Percentiles rank a stretch among this genome's conserved stretches.
Conservation (phyloP, 92 coral and sea anemone genomes). For the Pocillopora meandrina region DNA sequence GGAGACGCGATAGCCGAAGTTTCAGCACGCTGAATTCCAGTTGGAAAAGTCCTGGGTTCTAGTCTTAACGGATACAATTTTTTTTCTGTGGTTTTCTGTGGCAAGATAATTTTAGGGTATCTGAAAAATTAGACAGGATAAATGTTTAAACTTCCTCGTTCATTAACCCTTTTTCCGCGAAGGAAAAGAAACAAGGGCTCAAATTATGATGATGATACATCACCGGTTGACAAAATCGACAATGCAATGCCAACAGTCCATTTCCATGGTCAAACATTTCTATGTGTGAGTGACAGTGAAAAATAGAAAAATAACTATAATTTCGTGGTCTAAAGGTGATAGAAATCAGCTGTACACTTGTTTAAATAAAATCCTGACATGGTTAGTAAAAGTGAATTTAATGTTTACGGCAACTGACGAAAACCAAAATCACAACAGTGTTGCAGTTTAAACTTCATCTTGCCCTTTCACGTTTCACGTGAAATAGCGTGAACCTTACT, state of each 20-base stretch:
- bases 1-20: background rate
- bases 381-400: no score
- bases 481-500: no score
- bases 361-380: no score
- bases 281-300: background rate
- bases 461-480: no score
- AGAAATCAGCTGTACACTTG: background rate
- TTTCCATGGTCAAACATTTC: background rate
- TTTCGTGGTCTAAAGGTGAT: background rate
- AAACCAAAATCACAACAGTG: no score
- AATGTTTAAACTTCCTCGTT: background rate
- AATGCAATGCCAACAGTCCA: constrained; percentile 44
- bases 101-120: no score
- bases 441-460: no score
- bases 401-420: no score
- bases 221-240: constrained; percentile 33
- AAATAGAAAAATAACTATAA: background rate
- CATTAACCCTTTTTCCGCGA: background rate
- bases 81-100: no score
- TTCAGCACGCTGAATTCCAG: background rate
- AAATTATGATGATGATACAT: constrained; percentile 73
- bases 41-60: background rate
- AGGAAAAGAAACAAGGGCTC: constrained; percentile 87
- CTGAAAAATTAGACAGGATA: background rate
- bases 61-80: no score